These are phyloP conservation scores for Pelobates cultripes DNA, from an alignment of 2,797 vertebrate genomes.

Conservation along the genomic window DNA sequence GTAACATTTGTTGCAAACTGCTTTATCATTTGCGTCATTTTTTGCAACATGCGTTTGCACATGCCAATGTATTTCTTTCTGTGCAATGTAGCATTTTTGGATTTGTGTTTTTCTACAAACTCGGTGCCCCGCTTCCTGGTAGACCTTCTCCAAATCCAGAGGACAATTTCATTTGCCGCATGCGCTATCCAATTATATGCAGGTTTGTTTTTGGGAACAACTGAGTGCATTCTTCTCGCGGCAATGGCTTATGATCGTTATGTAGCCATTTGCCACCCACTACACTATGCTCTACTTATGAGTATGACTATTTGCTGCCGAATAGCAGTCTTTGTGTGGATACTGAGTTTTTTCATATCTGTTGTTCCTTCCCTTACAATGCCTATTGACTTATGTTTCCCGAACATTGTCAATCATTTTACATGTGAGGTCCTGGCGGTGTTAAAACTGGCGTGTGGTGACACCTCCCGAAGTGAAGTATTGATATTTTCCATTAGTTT, in stretches of 20 bases:
- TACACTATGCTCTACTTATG: conserved; percentile 23
- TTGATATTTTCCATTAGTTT: conserved; percentile 25
- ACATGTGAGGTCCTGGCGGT: conserved; percentile 52
- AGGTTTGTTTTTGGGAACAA: conserved; percentile 9
- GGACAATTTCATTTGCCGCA: neutral
- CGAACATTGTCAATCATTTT: conserved; percentile 32
- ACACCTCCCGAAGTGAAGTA: conserved; percentile 53
- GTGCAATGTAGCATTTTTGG: conserved; percentile 20
- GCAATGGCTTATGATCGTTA: conserved; percentile 40
- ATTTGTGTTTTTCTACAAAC: conserved; percentile 11
- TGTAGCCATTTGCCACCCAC: conserved; percentile 32
- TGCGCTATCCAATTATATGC: conserved; percentile 13
- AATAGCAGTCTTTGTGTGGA: neutral
- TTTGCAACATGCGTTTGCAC: conserved; percentile 6
- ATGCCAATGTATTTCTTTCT: conserved; percentile 38
- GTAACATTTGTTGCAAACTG: conserved; percentile 15
- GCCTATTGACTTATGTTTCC: conserved; percentile 7
- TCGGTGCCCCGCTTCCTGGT: conserved; percentile 3
- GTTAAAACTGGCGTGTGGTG: conserved; percentile 61
- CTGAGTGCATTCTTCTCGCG: conserved; percentile 23
- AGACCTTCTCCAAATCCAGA: conserved; percentile 5
- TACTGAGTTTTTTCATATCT: conserved; percentile 14
- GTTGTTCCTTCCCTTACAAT: conserved; percentile 5
- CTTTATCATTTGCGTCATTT: conserved; percentile 9
- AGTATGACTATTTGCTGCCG: conserved; percentile 19